A percentile compares a stretch with the other conserved stretches of the same genome.
Evolutionary conservation across 2,113 vertebrate species (phyloP).

Genomic region (Formicarius rufipectus): DNA sequence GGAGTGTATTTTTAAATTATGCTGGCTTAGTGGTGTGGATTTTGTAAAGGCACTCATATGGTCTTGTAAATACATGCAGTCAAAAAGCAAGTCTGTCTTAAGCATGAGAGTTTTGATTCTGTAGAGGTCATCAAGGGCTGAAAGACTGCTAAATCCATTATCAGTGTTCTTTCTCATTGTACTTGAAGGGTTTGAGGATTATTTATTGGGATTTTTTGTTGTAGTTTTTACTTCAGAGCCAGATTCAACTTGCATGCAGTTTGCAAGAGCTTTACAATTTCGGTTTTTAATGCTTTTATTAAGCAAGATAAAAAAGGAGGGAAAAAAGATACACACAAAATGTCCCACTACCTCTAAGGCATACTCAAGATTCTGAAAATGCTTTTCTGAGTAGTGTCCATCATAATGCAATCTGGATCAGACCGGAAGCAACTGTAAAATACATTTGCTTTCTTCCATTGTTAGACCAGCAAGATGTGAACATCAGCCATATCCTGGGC

Average conservation of each 20-base stretch:
- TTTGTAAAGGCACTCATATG: background rate
- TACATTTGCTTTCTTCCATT: background rate
- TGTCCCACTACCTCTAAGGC: background rate
- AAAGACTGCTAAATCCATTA: background rate
- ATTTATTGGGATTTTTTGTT: background rate
- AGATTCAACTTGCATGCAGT: background rate
- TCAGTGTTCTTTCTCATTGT: background rate
- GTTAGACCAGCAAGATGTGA: background rate
- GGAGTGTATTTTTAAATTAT: background rate
- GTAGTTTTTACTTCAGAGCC: background rate
- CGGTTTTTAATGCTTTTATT: background rate
- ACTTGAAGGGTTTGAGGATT: background rate
- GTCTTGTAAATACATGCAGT: background rate
- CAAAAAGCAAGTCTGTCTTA: background rate
- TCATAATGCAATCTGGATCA: background rate
- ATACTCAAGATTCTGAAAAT: background rate
- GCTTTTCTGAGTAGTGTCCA: background rate
- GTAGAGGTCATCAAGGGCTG: background rate
- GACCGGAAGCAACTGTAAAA: background rate
- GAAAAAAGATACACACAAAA: background rate
- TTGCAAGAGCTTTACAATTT: background rate
- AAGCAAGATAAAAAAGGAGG: background rate
- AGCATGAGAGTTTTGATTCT: background rate
- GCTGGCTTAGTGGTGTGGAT: background rate
- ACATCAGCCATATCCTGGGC: background rate